Conservation (phyloP, 2,113 vertebrate genomes). For the Urocynchramus pylzowi region DNA sequence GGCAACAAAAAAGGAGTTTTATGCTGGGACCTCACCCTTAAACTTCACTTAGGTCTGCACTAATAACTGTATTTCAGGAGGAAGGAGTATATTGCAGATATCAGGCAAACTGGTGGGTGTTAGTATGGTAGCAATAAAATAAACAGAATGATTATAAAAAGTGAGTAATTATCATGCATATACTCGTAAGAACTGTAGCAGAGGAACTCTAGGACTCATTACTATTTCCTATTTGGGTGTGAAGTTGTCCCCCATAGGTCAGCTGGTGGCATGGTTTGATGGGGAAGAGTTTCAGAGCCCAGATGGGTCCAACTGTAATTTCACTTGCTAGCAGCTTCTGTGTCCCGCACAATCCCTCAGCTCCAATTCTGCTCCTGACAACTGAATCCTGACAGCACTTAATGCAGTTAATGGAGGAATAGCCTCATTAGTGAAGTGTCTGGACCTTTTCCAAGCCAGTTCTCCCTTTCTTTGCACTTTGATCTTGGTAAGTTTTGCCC, state of each 20-base stretch:
- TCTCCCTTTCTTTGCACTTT: neutral
- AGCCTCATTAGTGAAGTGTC: neutral
- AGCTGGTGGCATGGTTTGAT: neutral
- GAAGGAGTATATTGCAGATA: neutral
- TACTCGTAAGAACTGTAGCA: neutral
- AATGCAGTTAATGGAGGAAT: neutral
- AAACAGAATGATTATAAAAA: neutral
- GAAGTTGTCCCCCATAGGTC: neutral
- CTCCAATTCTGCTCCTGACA: neutral
- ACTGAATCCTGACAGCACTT: neutral
- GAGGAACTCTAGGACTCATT: neutral
- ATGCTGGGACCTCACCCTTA: neutral
- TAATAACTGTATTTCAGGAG: neutral
- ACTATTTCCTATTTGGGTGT: neutral
- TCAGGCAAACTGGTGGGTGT: neutral
- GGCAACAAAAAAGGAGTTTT: neutral
- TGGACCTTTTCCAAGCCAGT: neutral
- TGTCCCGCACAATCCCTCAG: neutral
- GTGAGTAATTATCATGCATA: neutral
- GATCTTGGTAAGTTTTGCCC: rapidly evolving
- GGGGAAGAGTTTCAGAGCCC: neutral
- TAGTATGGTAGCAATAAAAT: neutral
- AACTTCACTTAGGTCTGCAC: neutral
- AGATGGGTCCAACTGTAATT: neutral
- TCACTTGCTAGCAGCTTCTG: neutral